Evolutionary conservation across 2,888 invertebrate species (phyloP), one percentile per base, ranked within the genome.

Genomic region (Adela reaumurella): DNA sequence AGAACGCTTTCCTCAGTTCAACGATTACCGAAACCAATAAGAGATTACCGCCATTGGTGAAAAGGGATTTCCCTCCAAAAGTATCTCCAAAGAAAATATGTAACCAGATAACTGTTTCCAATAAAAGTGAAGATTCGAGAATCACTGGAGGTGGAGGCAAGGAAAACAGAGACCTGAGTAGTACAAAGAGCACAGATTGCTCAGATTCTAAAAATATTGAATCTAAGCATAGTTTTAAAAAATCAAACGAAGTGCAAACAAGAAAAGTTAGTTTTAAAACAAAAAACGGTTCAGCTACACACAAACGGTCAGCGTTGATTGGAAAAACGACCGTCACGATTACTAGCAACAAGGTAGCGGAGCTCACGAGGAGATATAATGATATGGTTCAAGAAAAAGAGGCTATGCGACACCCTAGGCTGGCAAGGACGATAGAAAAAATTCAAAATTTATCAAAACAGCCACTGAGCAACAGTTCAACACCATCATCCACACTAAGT

Each of bases 331-430:
- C 76, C 29, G 69, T 81, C 62, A 76, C 79, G 5, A 69, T 81
- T 53, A 67, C 73, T 14, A 73, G 79, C 52, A 85, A 72, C 57
- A 82, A 83, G 63, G 89, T 89, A 29, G 84, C 87, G 45, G 83
- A 85, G 61, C 64, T 89, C 50, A 85, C 88, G 1, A 83, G 83
- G 54, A 87, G 87, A 60, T 89, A 87, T 59, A 88, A 89, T 61
- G 83, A 85, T 61, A 72, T 87, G 58, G 80, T 84, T 53, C 68
- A 62, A 47, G 80, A 81, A 55, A 69, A 74, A 55, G 63, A 63
- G 44, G 64, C 64, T 6, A 61, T 81, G 42, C 81, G 81, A 54
- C 82, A 83, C 59, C 74, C 82, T 4, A 83, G 83, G 63, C 70
- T 84, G 48, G 67, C 65, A 19, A 83, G 81, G 58, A 70, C 79